Evolutionary conservation across 2,797 vertebrate genomes (phyloP).

Genomic region (Catamblyrhynchus diadema): DNA sequence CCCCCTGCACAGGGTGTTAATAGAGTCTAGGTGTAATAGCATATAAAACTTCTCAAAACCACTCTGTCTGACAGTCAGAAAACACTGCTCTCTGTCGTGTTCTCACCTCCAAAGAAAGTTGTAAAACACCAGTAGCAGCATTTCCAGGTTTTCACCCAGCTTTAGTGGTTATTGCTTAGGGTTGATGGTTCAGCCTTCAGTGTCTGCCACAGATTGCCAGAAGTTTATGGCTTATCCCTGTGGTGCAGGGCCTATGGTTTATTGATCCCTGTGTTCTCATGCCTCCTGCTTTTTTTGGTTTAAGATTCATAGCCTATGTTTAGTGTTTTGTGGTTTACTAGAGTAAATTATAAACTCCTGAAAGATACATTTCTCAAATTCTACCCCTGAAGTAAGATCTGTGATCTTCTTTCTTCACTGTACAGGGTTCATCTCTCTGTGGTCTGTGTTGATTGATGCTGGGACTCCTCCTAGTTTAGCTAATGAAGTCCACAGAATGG

Average conservation of each 20-base stretch:
- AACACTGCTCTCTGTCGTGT: rapidly evolving
- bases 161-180: background rate
- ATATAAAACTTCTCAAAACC: background rate
- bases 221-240: background rate
- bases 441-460: background rate
- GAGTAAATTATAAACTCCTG: background rate
- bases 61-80: background rate
- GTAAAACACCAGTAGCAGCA: background rate
- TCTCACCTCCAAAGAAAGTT: background rate
- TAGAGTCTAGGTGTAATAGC: too few species aligned
- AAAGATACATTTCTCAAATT: background rate
- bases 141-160: background rate
- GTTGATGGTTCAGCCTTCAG: background rate
- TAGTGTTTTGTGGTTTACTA: background rate
- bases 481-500: background rate
- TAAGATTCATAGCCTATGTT: background rate
- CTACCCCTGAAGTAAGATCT: background rate
- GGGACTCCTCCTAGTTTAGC: background rate
- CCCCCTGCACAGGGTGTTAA: rapidly evolving
- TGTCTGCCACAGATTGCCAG: background rate
- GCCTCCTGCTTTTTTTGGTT: rapidly evolving
- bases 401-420: background rate
- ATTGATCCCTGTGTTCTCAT: background rate
- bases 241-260: background rate
- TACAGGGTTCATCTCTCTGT: background rate